A percentile compares a stretch with the other conserved stretches of the same genome.
These are phyloP conservation scores for Ecliptopera silaceata DNA, from an alignment of 2,888 invertebrate species.

Conservation along the genomic window DNA sequence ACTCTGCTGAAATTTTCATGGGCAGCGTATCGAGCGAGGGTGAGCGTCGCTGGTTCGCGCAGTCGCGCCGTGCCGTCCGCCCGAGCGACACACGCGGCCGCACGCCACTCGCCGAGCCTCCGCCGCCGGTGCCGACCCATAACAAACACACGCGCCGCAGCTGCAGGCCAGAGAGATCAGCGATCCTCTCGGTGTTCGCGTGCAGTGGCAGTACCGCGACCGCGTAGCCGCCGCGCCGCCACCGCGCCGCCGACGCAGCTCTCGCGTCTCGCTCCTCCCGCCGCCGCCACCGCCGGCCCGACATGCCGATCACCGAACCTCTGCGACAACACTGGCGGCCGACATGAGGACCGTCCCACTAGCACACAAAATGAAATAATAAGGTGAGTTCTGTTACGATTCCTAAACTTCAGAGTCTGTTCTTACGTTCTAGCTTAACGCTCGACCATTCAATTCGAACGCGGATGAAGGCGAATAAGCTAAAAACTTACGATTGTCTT, in stretches of 20 bases:
- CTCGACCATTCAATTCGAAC: constrained; percentile 9
- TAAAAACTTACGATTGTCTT: constrained; percentile 24
- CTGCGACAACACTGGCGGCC: constrained; percentile 56
- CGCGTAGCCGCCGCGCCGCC: too few relatives aligned
- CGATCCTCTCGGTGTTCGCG: constrained; percentile 17
- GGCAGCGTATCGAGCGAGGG: constrained; percentile 77
- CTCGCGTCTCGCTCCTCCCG: constrained; percentile 33
- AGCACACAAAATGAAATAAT: constrained; percentile 77
- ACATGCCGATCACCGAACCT: constrained; percentile 62
- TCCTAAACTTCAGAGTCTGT: constrained; percentile 4
- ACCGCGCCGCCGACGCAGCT: constrained; percentile 22
- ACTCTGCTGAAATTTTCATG: constrained; percentile 79
- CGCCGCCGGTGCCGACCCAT: constrained; percentile 47
- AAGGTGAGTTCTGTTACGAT: constrained; percentile 58
- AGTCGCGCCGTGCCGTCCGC: constrained; percentile 66
- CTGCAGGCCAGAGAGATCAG: constrained; percentile 44
- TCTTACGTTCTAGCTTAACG: not conserved
- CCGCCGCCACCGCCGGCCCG: constrained; percentile 34
- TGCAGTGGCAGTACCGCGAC: constrained; percentile 14
- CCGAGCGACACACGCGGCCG: constrained; percentile 52
- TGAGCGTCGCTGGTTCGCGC: constrained; percentile 62
- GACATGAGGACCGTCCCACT: constrained; percentile 61
- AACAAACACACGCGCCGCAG: constrained; percentile 60
- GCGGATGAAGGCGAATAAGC: constrained; percentile 18
- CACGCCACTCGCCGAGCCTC: constrained; percentile 40